phyloP scores from a whole-genome alignment of 2,888 invertebrate genomes.

The Drosophila ochracea region DNA sequence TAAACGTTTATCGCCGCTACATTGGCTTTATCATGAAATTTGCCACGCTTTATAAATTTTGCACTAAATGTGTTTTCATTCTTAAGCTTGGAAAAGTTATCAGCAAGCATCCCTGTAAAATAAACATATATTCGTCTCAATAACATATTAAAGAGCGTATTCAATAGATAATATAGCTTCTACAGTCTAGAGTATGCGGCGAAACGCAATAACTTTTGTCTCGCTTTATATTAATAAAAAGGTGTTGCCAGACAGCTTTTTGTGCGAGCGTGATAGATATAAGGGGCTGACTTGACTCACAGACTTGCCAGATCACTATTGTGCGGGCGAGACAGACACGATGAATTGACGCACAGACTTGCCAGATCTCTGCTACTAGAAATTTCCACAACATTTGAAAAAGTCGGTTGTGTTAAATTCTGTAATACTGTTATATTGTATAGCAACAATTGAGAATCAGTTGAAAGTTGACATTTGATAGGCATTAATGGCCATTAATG shows the following conservation, averaged over 20 bases:
- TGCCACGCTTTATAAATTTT: background rate
- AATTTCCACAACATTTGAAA: constrained; percentile 23
- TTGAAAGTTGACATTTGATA: background rate
- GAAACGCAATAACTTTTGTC: background rate
- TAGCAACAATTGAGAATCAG: background rate
- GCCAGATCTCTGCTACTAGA: constrained; percentile 43
- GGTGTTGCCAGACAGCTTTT: constrained; percentile 7
- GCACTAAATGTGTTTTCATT: background rate
- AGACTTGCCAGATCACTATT: constrained; percentile 37
- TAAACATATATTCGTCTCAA: background rate
- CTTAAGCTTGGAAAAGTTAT: background rate
- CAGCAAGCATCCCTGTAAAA: background rate
- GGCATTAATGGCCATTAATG: background rate
- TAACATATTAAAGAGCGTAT: background rate
- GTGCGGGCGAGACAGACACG: constrained; percentile 9
- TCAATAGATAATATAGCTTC: background rate
- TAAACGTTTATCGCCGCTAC: background rate
- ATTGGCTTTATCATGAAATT: background rate
- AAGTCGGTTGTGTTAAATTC: constrained; percentile 3
- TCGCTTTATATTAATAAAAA: background rate
- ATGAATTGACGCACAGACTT: background rate
- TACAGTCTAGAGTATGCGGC: background rate
- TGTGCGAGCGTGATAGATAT: constrained; percentile 17
- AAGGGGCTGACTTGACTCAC: background rate
- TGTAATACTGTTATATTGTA: constrained; percentile 38